Base-by-base conservation (phyloP, 64 coral and sea anemone genomes). In the Hydrozoanthus tunicans region DNA sequence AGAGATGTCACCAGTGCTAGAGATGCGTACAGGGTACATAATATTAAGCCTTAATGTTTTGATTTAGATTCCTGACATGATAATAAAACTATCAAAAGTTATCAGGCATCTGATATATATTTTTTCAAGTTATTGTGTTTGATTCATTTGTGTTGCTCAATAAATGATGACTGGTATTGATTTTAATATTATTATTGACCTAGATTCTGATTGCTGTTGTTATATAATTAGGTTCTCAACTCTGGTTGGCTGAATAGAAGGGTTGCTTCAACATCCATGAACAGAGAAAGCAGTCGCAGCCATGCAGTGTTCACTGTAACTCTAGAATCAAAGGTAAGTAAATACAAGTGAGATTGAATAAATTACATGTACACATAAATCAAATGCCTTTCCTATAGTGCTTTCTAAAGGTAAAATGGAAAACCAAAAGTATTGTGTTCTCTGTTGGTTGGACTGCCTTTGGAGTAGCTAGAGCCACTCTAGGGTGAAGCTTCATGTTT, bases 251-350 rank as follows among this genome's bases (percentile, higher is more conserved):
- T 99, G 12, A 99, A 99, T 60, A 91, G 97, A 69, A 79, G 97
- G 70, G 97, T 99, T 8, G 97, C 97, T 1, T 96, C 97, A 17
- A 99, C 97, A 3, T 94, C 94, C 7, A 99, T 99, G 97, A 99
- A 99, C 69, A 88, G 97, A 86, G 97, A 99, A 64, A 99, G 97
- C 59, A 99, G 97, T 15, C 92, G 97, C 20, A 99, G 97, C 80
- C 94, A 96, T 94, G 97, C 94, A 62, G 96, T 98, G 51, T 98
- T 98, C 75, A 98, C 96, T 70, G 92, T 98, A 14, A 91, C 96
- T 24, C 80, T 98, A 85, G 93, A 98, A 83, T 98, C 96, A 7
- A 98, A 95, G 92, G 96, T 98, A 59, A 43, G 9, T 53, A n/a
- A 76, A 14, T 15, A 63, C 24, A 6, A 25, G 25, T 32, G 10